These are phyloP conservation scores for Aratinga solstitialis DNA, from an alignment of 2,797 vertebrate species.

Conservation along the genomic window DNA sequence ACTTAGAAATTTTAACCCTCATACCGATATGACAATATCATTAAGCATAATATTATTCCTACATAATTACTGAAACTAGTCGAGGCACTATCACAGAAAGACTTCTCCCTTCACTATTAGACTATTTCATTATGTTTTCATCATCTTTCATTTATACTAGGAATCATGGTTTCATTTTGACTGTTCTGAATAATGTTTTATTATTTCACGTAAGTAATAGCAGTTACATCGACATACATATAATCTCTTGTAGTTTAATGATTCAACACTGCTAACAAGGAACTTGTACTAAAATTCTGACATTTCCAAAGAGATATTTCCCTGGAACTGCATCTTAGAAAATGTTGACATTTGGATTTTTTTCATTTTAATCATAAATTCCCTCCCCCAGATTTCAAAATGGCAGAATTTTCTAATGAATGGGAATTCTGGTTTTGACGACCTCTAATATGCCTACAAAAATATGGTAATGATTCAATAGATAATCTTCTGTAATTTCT, in stretches of 20 bases:
- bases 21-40: not conserved
- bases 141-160: not conserved
- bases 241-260: not conserved
- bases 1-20: not conserved
- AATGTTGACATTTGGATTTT: not conserved
- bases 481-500: not conserved
- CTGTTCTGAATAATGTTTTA: not conserved
- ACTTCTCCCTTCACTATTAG: not conserved
- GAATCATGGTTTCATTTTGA: not conserved
- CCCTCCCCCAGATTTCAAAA: not conserved
- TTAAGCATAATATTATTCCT: not conserved
- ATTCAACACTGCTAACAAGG: not conserved
- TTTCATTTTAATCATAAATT: conserved; percentile 10
- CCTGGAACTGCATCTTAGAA: not conserved
- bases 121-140: not conserved
- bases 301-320: not conserved
- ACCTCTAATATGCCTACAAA: not conserved
- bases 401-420: not conserved
- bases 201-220: not conserved
- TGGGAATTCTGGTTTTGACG: not conserved
- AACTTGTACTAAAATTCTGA: not conserved
- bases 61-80: not conserved
- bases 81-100: not conserved
- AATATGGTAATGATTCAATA: not conserved
- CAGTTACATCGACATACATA: not conserved